phyloP scores from a whole-genome alignment of 53 echinoderm and acorn worm species.

The Astropecten irregularis region DNA sequence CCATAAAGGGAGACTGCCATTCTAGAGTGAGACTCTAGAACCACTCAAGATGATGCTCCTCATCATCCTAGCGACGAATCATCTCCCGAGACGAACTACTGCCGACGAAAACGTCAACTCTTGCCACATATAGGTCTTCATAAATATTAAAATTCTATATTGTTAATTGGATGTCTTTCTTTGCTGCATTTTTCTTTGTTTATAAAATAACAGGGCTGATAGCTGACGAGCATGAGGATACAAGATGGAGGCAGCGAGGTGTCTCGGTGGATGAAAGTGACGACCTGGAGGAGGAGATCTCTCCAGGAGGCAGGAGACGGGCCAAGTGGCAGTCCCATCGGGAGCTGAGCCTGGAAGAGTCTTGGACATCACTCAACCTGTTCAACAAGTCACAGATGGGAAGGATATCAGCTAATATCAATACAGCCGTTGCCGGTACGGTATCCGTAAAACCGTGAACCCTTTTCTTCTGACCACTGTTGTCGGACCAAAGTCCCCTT shows the following conservation, averaged over 20 bases:
- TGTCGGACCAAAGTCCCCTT: neutral
- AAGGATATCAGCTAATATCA: slow-evolving; percentile 78
- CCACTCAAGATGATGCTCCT: no score
- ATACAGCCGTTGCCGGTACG: slow-evolving; percentile 78
- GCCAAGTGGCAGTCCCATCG: slow-evolving; percentile 63
- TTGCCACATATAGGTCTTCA: no score
- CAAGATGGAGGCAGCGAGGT: slow-evolving; percentile 74
- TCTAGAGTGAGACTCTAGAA: no score
- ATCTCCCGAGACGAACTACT: no score
- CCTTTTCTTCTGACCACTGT: neutral
- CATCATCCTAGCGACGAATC: no score
- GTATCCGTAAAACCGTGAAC: no score
- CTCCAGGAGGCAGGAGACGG: slow-evolving; percentile 44
- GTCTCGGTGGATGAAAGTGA: slow-evolving; percentile 66
- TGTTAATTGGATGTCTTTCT: no score
- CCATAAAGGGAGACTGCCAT: no score
- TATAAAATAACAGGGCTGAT: slow-evolving; percentile 38
- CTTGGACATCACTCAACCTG: slow-evolving; percentile 87
- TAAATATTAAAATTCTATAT: no score
- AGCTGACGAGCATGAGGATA: slow-evolving; percentile 85
- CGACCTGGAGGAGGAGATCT: slow-evolving; percentile 17
- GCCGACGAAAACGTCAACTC: no score
- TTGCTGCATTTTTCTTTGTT: no score
- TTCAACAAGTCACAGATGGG: slow-evolving; percentile 93
- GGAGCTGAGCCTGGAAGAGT: slow-evolving; percentile 84